phyloP scores from a whole-genome alignment of 2,888 invertebrate genomes.

The Macrophya annulata region DNA sequence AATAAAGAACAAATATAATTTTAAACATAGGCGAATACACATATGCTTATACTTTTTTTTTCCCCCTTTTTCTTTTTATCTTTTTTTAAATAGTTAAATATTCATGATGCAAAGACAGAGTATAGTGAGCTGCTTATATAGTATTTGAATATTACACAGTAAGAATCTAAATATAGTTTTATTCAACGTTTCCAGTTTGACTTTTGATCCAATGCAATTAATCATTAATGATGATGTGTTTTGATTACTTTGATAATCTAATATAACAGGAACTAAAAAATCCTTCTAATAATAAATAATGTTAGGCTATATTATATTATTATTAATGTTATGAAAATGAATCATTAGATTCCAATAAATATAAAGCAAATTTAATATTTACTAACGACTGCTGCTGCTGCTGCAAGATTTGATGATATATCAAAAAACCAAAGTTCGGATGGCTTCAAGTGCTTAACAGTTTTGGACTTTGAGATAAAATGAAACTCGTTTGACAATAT shows the following conservation, averaged over 20 bases:
- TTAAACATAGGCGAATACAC: not conserved
- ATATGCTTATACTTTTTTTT: no score
- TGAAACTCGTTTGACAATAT: conserved; percentile 23
- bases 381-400: conserved; percentile 11
- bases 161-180: conserved; percentile 29
- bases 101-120: conserved; percentile 28
- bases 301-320: not conserved
- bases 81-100: conserved; percentile 24
- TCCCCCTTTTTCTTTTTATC: no score
- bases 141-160: conserved; percentile 29
- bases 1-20: not conserved
- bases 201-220: conserved; percentile 33
- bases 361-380: conserved; percentile 27
- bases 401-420: not conserved
- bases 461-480: not conserved
- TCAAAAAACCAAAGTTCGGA: not conserved
- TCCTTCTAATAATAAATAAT: not conserved
- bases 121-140: not conserved
- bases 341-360: not conserved
- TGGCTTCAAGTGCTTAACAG: not conserved
- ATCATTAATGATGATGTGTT: not conserved
- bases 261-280: not conserved
- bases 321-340: not conserved
- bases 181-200: not conserved
- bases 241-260: not conserved